Evolutionary conservation across 2,888 invertebrate species (phyloP), one percentile per base, ranked within the genome.

Genomic region (Ametastegia equiseti): DNA sequence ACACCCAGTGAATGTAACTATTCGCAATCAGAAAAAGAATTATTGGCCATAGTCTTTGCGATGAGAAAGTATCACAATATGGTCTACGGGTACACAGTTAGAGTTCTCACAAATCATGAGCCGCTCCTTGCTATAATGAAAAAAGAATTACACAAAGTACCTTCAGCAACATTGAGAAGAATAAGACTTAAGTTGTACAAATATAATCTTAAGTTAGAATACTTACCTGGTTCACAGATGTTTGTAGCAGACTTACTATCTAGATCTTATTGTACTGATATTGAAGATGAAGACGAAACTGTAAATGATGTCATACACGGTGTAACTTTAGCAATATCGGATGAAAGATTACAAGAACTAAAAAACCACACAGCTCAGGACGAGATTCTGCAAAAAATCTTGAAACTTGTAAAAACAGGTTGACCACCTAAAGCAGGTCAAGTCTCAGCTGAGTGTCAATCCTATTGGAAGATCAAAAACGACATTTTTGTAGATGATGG

Each of bases 381-480:
- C 78, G 19, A 39, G 13, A 83, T 80, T 42, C 60, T 84, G 27
- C 80, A 83, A 77, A 50, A 45, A 69, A 80, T 85, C 2, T 45
- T 81, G 60, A 65, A 81, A 45, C 82, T 81, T 36, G 77, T 83
- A 45, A n/a, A 36, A 9, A 54, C 81, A 19, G 85, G 84, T 6
- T 85, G 85, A 85, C 85, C 85, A 30, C 78, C 81, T 19, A 83
- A 83, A 71, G 81, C 80, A 57, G 78, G 7, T 11, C 60, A 82
- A 79, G 45, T 85, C 19, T 30, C 75, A 11, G 78, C 81, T 36
- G n/a, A 80, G 50, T 80, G 73, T n/a, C 83, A 82, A 78, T 57
- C 50, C 23, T 86, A 82, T 81, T 83, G 57, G 57, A 73, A 83
- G 57, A 83, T 84, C 60, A 83, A 23, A 63, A 82, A 82, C 19